Conservation (phyloP, 2,113 vertebrate species). For the Desmodus rotundus region DNA sequence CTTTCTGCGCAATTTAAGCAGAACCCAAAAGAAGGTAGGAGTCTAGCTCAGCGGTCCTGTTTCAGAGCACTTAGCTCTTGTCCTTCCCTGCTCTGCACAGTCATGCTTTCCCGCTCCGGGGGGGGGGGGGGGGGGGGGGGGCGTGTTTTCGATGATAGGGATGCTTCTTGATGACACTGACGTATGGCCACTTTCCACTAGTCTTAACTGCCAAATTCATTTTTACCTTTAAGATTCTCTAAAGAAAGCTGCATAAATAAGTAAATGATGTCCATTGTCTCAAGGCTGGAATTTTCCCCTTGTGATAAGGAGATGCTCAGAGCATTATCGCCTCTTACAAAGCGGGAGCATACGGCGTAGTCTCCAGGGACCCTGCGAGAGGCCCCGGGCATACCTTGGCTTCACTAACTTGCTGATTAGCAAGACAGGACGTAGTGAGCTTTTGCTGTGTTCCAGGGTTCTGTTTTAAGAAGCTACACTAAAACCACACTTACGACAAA, state of each 20-base stretch:
- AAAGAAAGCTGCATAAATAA: neutral
- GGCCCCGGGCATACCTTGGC: neutral
- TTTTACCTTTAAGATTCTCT: neutral
- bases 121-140: accelerated
- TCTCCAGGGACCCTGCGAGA: neutral
- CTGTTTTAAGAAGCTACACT: neutral
- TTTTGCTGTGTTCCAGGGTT: neutral
- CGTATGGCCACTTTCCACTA: neutral
- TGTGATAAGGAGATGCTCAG: neutral
- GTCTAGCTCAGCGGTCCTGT: neutral
- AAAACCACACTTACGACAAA: neutral
- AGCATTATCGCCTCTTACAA: neutral
- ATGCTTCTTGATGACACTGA: neutral
- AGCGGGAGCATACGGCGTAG: accelerated
- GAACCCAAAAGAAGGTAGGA: constrained; percentile 92
- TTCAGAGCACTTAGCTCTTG: accelerated
- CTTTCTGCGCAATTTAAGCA: constrained; percentile 95
- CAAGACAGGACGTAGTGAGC: neutral
- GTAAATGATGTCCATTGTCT: neutral
- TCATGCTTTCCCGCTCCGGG: neutral
- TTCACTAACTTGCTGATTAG: neutral
- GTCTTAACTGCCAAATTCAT: neutral
- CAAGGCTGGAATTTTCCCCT: neutral
- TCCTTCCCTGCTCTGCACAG: neutral
- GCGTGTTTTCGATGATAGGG: neutral